These are phyloP conservation scores for Himalopsyche phryganea DNA, from an alignment of 1,140 invertebrate species.

Conservation along the genomic window DNA sequence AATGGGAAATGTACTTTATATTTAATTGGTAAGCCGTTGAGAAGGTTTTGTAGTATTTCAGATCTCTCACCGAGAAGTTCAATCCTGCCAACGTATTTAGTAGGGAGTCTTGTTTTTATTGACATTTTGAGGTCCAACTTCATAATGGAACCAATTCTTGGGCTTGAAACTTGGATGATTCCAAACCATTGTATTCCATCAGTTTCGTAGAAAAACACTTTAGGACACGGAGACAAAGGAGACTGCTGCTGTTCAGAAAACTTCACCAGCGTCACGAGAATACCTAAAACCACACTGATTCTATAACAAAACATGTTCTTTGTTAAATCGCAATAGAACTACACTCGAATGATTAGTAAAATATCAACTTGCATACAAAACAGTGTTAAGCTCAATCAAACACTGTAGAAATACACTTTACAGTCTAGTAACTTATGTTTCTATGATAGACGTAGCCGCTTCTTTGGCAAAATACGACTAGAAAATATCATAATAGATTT, in stretches of 20 bases:
- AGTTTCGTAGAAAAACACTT: slow-evolving; percentile 11
- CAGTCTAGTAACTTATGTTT: too few species aligned
- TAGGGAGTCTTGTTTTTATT: slow-evolving; percentile 7
- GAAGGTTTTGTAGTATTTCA: slow-evolving; percentile 4
- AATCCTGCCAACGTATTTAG: slow-evolving; percentile 11
- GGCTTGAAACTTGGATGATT: slow-evolving; percentile 4
- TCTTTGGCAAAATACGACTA: too few species aligned
- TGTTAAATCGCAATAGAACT: too few species aligned
- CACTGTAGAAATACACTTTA: too few species aligned
- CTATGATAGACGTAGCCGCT: too few species aligned
- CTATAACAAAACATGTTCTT: too few species aligned
- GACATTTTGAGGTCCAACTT: slow-evolving; percentile 5
- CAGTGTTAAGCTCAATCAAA: too few species aligned
- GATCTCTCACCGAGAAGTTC: slow-evolving; percentile 11
- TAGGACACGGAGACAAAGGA: slow-evolving; percentile 13
- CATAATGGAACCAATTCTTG: background rate
- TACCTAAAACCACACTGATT: too few species aligned
- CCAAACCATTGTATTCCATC: slow-evolving; percentile 9
- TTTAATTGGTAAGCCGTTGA: background rate
- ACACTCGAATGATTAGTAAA: too few species aligned
- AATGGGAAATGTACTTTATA: slow-evolving; percentile 21
- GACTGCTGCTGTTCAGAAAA: background rate
- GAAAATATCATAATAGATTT: too few species aligned
- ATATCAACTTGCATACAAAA: too few species aligned
- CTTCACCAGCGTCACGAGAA: too few species aligned